These are phyloP conservation scores for Drosophila auraria DNA, from an alignment of 1,140 invertebrate species.

Conservation along the genomic window DNA sequence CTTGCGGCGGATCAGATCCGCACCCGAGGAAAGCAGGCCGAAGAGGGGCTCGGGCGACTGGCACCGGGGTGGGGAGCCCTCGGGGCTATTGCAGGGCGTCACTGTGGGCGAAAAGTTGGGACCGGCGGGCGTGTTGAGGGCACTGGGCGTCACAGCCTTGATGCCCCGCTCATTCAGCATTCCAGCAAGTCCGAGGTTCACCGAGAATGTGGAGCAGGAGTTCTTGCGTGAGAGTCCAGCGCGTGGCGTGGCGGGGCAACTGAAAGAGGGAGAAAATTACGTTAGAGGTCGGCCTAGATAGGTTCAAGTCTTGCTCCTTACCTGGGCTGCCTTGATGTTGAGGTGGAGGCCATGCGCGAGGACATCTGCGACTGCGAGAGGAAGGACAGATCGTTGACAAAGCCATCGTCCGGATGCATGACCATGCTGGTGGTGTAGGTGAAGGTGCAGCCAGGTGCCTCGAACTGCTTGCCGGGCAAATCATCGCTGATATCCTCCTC, in stretches of 20 bases:
- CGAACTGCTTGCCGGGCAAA: slow-evolving; percentile 91
- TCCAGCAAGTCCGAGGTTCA: slow-evolving; percentile 91
- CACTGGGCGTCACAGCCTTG: slow-evolving; percentile 89
- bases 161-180: slow-evolving; percentile 93
- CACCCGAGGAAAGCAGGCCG: slow-evolving; percentile 89
- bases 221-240: slow-evolving; percentile 88
- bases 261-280: slow-evolving; percentile 18
- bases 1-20: slow-evolving; percentile 90
- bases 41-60: slow-evolving; percentile 88
- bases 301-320: slow-evolving; percentile 8
- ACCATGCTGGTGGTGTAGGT: slow-evolving; percentile 96
- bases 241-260: slow-evolving; percentile 87
- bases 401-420: slow-evolving; percentile 93
- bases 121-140: slow-evolving; percentile 89
- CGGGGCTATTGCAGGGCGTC: slow-evolving; percentile 93
- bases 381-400: slow-evolving; percentile 84
- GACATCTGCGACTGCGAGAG: slow-evolving; percentile 85
- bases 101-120: slow-evolving; percentile 91
- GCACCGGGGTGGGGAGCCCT: slow-evolving; percentile 86
- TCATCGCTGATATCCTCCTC: slow-evolving; percentile 94
- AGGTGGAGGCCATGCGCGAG: slow-evolving; percentile 80
- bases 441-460: slow-evolving; percentile 92
- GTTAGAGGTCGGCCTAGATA: neutral
- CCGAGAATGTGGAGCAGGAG: slow-evolving; percentile 92
- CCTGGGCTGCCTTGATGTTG: slow-evolving; percentile 83